Base-by-base conservation (phyloP, 92 coral and sea anemone species). In the Parazoanthus swiftii region DNA sequence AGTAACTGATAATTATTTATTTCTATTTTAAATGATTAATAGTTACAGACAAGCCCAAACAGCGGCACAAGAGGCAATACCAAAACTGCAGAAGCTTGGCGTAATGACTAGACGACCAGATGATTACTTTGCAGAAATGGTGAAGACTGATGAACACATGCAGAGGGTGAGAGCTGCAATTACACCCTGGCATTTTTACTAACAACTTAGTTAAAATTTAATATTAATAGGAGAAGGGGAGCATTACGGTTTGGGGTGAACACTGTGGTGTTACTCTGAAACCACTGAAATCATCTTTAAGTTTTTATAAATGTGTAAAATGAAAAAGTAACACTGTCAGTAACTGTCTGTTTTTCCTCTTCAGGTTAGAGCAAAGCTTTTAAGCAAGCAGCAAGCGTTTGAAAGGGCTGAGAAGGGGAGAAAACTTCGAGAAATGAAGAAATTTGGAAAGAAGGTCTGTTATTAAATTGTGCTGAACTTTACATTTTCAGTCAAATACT, bases 121-220 rank as follows among this genome's bases (percentile, higher is more conserved):
- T 2, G 99, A 97, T 80, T 97, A 97, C 93, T 97, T 97, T 89
- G 99, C 99, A 39, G 99, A 97, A 82, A 97, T 95, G 99, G 96
- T 97, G 83, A 97, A 97, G 79, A 93, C 99, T 42, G 99, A 97
- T 89, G 99, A 97, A 58, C 99, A 97, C 81, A 97, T 97, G 99
- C 99, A 97, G 81, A 95, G 96, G 93, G 99, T 97, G 65, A 25
- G 89, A 11, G 21, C 21, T 75, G 9, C 18, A 26, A 1, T 14
- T 14, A 26, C 37, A 0, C 11, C 11, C 42, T n/a, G 42, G 10
- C 51, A 48, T 48, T 48, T 7, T 39, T 39, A 39, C 42, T 39
- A 39, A 39, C 42, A 39, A 39, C 42, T 39, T 39, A 4, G 4
- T 39, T 39, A 2, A 39, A 39, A 39, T 39, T 29, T 29, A 29